Base-by-base conservation (phyloP, 2,888 invertebrate genomes). In the Brenthis ino region DNA sequence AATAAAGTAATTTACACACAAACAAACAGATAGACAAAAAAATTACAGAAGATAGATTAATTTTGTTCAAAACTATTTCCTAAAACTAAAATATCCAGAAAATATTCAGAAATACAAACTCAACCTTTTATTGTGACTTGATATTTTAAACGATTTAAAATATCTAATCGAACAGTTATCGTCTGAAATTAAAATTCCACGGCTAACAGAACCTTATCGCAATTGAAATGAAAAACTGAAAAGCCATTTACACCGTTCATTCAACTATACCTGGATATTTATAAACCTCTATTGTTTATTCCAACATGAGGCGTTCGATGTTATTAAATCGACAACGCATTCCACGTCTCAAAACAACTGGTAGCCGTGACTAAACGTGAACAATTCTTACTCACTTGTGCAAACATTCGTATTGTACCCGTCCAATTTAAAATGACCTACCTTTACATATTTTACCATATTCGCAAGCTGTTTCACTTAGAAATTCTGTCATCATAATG, bases 301-400 rank as follows among this genome's bases (percentile, higher is more conserved):
- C 70, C 66, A 33, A 50, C 71, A 72, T 69, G 72, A 69, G 24
- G 50, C 55, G 47, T 43, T 69, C 71, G 63, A 61, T 82, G 80
- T 83, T 84, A 82, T 84, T 79, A 82, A 55, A 80, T 82, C 77
- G 75, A 69, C 73, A 72, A 75, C 77, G 77, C 85, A 84, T 84
- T 80, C 83, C 82, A 75, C 80, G 76, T 82, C 84, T 85, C 85
- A 86, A 85, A 85, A 85, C 85, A 85, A 69, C 76, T 74, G 75
- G 75, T 74, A 76, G 69, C 76, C 78, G 80, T 81, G 82, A 80
- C 81, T 80, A 80, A 82, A 80, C 80, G 84, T 83, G 86, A 88
- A 89, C 88, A 85, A 86, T 85, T 82, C 85, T 77, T 77, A 79
- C 77, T 83, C 86, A 85, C 81, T 79, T 82, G 81, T 79, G 65